phyloP scores from a whole-genome alignment of 53 echinoderm and acorn worm species.

The Holothuria scabra region DNA sequence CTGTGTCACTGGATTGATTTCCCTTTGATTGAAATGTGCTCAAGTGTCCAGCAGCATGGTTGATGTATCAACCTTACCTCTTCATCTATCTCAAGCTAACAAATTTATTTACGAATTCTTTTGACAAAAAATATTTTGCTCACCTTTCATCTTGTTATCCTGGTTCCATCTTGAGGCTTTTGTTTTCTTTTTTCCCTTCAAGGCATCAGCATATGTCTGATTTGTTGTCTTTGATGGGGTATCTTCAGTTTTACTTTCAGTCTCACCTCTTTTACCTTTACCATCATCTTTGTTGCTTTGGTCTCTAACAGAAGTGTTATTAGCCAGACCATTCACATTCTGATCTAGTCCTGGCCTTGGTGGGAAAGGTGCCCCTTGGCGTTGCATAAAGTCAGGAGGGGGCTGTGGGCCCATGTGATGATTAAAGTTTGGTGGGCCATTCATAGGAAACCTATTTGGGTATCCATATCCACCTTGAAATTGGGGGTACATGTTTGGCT shows the following conservation, averaged over 20 bases:
- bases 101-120: no score
- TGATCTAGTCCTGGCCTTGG: conserved; percentile 4
- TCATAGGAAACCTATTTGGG: not conserved
- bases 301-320: not conserved
- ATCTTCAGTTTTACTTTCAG: not conserved
- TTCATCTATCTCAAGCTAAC: no score
- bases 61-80: no score
- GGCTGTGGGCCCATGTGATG: not conserved
- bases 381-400: not conserved
- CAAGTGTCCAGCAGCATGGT: no score
- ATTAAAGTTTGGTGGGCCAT: conserved; percentile 22
- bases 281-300: not conserved
- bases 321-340: not conserved
- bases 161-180: conserved; percentile 25
- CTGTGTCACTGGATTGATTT: no score
- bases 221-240: not conserved
- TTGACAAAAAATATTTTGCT: no score
- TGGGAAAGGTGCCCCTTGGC: conserved; percentile 2
- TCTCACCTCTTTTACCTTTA: not conserved
- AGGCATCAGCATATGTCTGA: conserved; percentile 14
- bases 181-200: not conserved
- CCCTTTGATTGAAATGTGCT: no score
- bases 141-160: no score
- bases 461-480: conserved; percentile 13
- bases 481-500: conserved; percentile 32